Evolutionary conservation across 2,797 vertebrate species (phyloP).

Genomic region (Allobates femoralis): DNA sequence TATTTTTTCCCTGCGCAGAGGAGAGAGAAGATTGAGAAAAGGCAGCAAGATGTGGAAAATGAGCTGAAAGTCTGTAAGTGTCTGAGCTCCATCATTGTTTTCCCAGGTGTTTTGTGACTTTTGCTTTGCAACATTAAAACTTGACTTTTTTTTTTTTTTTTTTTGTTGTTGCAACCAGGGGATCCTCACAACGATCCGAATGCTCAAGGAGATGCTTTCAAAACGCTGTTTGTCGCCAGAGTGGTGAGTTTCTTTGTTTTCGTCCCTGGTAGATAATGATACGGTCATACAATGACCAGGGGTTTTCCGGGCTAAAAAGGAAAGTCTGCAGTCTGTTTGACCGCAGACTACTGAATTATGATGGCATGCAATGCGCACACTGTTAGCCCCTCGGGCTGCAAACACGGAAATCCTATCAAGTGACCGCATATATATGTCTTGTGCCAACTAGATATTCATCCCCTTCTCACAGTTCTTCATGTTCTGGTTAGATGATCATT

Average conservation of each 20-base stretch:
- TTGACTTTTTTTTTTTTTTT: constrained; percentile 29
- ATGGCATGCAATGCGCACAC: too few species aligned
- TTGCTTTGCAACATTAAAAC: background rate
- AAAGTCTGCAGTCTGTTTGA: too few species aligned
- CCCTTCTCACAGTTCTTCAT: too few species aligned
- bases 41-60: constrained; percentile 88
- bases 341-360: too few species aligned
- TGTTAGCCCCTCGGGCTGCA: too few species aligned
- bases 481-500: too few species aligned
- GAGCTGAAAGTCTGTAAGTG: constrained; percentile 94
- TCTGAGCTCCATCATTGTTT: background rate
- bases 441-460: too few species aligned
- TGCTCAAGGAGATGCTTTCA: constrained; percentile 94
- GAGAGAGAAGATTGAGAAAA: constrained; percentile 92
- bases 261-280: background rate
- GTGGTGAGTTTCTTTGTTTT: constrained; percentile 78
- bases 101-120: background rate
- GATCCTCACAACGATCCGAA: constrained; percentile 94
- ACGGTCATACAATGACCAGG: background rate
- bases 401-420: too few species aligned
- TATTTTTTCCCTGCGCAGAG: constrained; percentile 76
- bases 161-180: constrained; percentile 75
- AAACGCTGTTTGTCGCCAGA: constrained; percentile 92
- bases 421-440: too few species aligned
- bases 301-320: too few species aligned